Evolutionary conservation across 2,888 invertebrate genomes (phyloP).

Genomic region (Catocala sponsa): DNA sequence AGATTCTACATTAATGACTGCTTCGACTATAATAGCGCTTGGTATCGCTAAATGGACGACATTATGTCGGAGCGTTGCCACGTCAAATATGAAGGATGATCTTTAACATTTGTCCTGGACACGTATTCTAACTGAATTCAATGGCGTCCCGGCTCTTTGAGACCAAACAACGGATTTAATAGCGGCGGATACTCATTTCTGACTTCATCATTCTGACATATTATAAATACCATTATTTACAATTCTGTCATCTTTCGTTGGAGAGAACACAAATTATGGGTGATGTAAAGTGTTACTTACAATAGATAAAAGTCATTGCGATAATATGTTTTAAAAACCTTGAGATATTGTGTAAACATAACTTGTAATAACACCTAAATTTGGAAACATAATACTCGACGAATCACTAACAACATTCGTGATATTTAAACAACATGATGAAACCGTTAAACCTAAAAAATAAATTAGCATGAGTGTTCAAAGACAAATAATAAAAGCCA

Average conservation of each 20-base stretch:
- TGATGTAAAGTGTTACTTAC: constrained; percentile 25
- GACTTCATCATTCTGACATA: constrained; percentile 56
- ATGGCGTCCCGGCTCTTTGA: constrained; percentile 60
- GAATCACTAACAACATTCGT: constrained; percentile 63
- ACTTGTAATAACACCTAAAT: constrained; percentile 52
- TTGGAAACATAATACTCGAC: constrained; percentile 58
- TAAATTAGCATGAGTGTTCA: constrained; percentile 77
- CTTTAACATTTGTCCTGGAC: constrained; percentile 69
- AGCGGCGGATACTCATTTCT: constrained; percentile 48
- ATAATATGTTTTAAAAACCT: constrained; percentile 48
- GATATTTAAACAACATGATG: constrained; percentile 81
- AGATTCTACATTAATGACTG: constrained; percentile 73
- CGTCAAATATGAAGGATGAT: constrained; percentile 82
- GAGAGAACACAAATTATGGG: constrained; percentile 23
- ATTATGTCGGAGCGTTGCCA: constrained; percentile 72
- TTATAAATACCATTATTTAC: constrained; percentile 46
- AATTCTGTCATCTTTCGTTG: constrained; percentile 15
- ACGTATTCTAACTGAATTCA: constrained; percentile 66
- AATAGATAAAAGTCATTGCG: constrained; percentile 39
- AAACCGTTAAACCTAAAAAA: constrained; percentile 84
- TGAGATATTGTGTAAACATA: constrained; percentile 52
- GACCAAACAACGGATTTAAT: constrained; percentile 62
- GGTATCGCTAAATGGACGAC: constrained; percentile 78
- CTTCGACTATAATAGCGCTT: constrained; percentile 72
- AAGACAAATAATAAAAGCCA: constrained; percentile 83